phyloP scores from a whole-genome alignment of 1,140 invertebrate genomes.

The Agrypnia vestita region DNA sequence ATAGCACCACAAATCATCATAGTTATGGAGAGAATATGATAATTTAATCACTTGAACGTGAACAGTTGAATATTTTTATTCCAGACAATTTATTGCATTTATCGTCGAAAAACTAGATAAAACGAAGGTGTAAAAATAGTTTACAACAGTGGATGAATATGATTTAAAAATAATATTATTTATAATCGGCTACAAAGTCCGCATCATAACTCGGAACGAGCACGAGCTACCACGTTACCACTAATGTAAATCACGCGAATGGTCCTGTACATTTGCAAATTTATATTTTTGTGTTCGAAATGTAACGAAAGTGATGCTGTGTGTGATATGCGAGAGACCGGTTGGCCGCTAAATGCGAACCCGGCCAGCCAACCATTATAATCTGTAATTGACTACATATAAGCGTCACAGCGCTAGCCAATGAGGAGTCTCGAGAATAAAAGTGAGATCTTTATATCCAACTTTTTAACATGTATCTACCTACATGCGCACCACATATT shows the following conservation, averaged over 20 bases:
- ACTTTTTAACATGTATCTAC: slow-evolving; percentile 16
- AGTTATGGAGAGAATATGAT: too few relatives aligned
- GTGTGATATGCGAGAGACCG: background rate
- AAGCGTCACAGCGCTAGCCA: slow-evolving; percentile 42
- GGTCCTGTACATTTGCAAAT: slow-evolving; percentile 49
- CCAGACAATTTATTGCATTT: too few relatives aligned
- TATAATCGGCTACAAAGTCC: background rate
- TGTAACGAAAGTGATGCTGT: slow-evolving; percentile 18
- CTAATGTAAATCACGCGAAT: slow-evolving; percentile 48
- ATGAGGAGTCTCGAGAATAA: slow-evolving; percentile 47
- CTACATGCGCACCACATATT: too few relatives aligned
- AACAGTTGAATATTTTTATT: too few relatives aligned
- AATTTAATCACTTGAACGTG: too few relatives aligned
- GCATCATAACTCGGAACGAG: background rate
- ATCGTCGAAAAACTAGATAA: too few relatives aligned
- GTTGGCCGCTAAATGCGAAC: slow-evolving; percentile 5
- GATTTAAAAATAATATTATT: too few relatives aligned
- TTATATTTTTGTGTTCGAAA: slow-evolving; percentile 51
- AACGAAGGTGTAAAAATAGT: too few relatives aligned
- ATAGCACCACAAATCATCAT: too few relatives aligned
- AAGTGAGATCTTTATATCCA: slow-evolving; percentile 38
- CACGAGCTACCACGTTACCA: slow-evolving; percentile 58
- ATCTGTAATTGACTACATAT: slow-evolving; percentile 56
- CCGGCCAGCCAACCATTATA: slow-evolving; percentile 43
- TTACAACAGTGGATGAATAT: too few relatives aligned